Base-by-base conservation (phyloP, 2,113 vertebrate species). In the Donacobius atricapilla region DNA sequence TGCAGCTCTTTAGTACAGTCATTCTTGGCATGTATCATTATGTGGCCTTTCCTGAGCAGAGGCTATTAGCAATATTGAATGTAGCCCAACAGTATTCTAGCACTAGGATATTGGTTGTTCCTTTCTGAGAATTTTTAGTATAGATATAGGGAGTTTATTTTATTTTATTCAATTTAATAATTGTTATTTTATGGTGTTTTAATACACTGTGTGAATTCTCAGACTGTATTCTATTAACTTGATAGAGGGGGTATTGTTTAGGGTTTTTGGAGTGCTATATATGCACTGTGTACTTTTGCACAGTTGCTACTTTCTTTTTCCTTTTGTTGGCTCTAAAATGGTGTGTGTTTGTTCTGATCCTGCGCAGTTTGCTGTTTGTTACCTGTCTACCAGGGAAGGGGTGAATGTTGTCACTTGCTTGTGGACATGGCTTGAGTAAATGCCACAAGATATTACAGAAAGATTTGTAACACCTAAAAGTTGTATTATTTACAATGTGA, bases 211-310 rank as follows among this genome's bases (percentile, higher is more conserved):
- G 40, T 56, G 28, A 69, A 7, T 93, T 93, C 10, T 92, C 30
- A 81, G 33, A 40, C 7, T 61, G 12, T 42, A 39, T 78, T 81
- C 42, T 50, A 81, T 64, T 64, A 82, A 37, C 8, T 28, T 58
- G 47, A 44, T 37, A 10, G 9, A 64, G 60, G 33, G 6, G 33
- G 6, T 13, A 39, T 58, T 61, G 4, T 23, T 82, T 53, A 58
- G 47, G 5, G 0, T 22, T 56, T 79, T 76, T 85, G 0, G 30
- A 61, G 31, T 0, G 1, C 14, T 66, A 5, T 39, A 6, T 61
- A 13, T 45, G 9, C 14, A 15, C 7, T 50, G 6, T 51, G 20
- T 56, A n/a, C 61, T 79, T 91, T 69, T 23, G 3, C 24, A 18
- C 9, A 60, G 24, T 65, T n/a, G 7, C 35, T 66, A 37, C 44